Evolutionary conservation across 2,888 invertebrate species (phyloP).

Genomic region (Torymus tubicola): DNA sequence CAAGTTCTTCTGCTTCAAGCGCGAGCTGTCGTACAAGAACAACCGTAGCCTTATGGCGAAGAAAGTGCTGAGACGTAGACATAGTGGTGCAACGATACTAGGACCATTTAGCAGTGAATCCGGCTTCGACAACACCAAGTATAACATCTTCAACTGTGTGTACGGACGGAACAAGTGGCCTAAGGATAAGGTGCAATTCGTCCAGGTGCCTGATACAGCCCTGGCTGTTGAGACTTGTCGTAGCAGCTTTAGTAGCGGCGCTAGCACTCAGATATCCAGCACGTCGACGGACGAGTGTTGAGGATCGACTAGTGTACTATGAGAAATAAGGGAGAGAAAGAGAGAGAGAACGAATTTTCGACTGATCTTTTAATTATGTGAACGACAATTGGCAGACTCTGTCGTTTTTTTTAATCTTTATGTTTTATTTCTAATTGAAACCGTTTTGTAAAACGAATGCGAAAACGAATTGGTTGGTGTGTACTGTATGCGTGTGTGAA

Average conservation of each 20-base stretch:
- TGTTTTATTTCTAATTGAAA: not conserved
- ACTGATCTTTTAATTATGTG: no score
- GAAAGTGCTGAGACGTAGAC: constrained; percentile 71
- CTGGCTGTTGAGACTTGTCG: constrained; percentile 80
- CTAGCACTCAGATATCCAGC: constrained; percentile 81
- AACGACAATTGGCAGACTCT: no score
- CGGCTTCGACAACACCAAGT: constrained; percentile 67
- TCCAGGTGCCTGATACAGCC: constrained; percentile 79
- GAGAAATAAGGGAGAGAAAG: no score
- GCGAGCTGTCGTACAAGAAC: constrained; percentile 73
- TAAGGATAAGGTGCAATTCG: constrained; percentile 77
- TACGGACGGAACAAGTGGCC: constrained; percentile 72
- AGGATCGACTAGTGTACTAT: no score
- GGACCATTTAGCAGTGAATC: constrained; percentile 41
- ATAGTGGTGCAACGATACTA: constrained; percentile 67
- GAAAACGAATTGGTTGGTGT: no score
- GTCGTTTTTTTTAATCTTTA: not conserved
- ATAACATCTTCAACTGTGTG: constrained; percentile 74
- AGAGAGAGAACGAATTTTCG: no score
- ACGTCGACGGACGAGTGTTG: constrained; percentile 79
- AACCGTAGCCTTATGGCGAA: constrained; percentile 77
- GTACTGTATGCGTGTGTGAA: no score
- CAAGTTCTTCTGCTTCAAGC: constrained; percentile 77
- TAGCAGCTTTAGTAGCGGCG: constrained; percentile 82
- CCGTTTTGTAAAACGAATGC: no score